A percentile compares a stretch with the other conserved stretches of the same genome.
phyloP scores from a whole-genome alignment of 2,888 invertebrate species.

The Amblyteles armatorius region DNA sequence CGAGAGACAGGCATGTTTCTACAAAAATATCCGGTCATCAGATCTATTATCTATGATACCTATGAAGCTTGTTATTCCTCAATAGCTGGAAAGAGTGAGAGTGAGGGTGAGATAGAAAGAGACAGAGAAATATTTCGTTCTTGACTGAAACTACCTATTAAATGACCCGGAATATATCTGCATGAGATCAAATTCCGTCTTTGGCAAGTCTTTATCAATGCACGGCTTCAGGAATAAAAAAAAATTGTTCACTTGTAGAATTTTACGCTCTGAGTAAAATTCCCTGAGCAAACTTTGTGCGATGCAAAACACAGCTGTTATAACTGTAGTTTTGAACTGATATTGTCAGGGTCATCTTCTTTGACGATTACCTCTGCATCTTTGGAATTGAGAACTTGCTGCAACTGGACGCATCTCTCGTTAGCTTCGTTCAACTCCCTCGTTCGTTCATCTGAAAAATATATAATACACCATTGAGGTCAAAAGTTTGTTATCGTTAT shows the following conservation, averaged over 20 bases:
- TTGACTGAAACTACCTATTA: background rate
- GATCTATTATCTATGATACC: conserved; percentile 9
- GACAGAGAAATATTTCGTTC: background rate
- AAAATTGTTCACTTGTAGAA: too few relatives aligned
- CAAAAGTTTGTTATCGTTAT: background rate
- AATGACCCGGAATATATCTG: too few relatives aligned
- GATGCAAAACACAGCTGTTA: too few relatives aligned
- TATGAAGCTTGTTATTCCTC: conserved; percentile 1
- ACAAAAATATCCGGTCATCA: conserved; percentile 13
- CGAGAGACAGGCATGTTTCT: background rate
- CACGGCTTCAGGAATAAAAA: too few relatives aligned
- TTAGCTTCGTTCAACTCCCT: conserved; percentile 79
- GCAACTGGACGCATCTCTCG: conserved; percentile 80
- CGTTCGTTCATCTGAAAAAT: conserved; percentile 78
- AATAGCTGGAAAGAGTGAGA: background rate
- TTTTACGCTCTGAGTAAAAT: too few relatives aligned
- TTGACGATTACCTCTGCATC: conserved; percentile 80
- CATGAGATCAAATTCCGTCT: too few relatives aligned
- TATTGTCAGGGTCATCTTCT: background rate
- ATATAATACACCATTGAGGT: conserved; percentile 4
- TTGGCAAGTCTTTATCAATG: too few relatives aligned
- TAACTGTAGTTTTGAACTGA: too few relatives aligned
- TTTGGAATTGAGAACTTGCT: conserved; percentile 81
- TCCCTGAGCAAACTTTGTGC: too few relatives aligned
- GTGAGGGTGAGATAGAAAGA: background rate